phyloP scores from a whole-genome alignment of 2,113 vertebrate species.

The Varanus komodoensis region DNA sequence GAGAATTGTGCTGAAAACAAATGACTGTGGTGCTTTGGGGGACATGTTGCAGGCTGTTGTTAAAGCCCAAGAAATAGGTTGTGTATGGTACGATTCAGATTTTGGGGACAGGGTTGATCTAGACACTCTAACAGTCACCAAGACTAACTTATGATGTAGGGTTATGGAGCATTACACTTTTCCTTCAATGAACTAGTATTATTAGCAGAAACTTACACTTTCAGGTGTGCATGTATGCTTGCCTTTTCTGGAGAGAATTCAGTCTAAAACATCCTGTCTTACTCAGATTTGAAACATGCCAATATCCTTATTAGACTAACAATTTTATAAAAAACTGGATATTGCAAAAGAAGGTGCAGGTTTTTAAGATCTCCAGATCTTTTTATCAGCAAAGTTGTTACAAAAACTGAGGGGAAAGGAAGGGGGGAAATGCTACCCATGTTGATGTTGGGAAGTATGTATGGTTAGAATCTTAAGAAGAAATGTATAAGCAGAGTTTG shows the following conservation, averaged over 20 bases:
- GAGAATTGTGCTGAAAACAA: accelerated
- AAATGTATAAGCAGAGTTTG: no score
- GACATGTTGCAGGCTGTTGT: background rate
- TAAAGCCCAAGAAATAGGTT: background rate
- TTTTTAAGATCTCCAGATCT: no score
- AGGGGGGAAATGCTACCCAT: no score
- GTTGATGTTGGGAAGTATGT: no score
- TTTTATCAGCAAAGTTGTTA: no score
- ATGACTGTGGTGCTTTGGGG: accelerated
- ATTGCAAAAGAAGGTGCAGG: no score
- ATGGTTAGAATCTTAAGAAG: no score
- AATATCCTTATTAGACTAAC: no score
- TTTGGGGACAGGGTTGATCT: background rate
- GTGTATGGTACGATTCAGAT: background rate
- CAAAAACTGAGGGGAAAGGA: no score
- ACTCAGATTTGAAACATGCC: background rate
- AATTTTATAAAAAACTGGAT: no score
- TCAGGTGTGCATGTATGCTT: background rate
- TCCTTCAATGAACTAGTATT: background rate
- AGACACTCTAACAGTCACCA: background rate
- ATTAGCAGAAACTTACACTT: background rate
- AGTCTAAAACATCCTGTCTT: background rate
- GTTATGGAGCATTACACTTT: background rate
- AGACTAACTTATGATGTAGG: background rate
- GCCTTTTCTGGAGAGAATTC: background rate